phyloP scores from a whole-genome alignment of 2,797 vertebrate species.

The Notolabrus celidotus region DNA sequence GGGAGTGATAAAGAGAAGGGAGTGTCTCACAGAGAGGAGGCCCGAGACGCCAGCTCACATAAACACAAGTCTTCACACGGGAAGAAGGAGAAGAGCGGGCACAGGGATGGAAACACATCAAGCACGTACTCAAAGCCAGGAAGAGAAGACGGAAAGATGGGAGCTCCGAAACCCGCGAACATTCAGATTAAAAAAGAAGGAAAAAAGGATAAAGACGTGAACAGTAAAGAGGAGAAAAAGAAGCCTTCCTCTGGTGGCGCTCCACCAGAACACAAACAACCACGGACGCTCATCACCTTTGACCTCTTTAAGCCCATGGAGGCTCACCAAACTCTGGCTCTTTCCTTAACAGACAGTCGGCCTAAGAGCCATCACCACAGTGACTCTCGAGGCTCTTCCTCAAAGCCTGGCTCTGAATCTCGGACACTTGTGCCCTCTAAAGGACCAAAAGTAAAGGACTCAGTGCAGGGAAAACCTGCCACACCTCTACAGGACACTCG shows the following conservation, averaged over 20 bases:
- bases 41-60: slow-evolving; percentile 58
- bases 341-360: slow-evolving; percentile 84
- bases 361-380: slow-evolving; percentile 78
- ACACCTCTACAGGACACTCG: slow-evolving; percentile 86
- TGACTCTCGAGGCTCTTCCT: slow-evolving; percentile 83
- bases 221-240: slow-evolving; percentile 82
- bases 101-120: slow-evolving; percentile 53
- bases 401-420: slow-evolving; percentile 82
- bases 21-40: slow-evolving; percentile 70
- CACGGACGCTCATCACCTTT: slow-evolving; percentile 82
- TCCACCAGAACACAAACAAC: slow-evolving; percentile 77
- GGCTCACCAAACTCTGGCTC: slow-evolving; percentile 73
- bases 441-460: slow-evolving; percentile 89
- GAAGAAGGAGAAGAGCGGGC: slow-evolving; percentile 80
- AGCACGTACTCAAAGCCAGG: slow-evolving; percentile 41
- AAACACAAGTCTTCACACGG: slow-evolving; percentile 78
- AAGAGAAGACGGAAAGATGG: slow-evolving; percentile 67
- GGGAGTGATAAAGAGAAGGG: slow-evolving; percentile 60
- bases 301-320: slow-evolving; percentile 84
- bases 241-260: slow-evolving; percentile 77
- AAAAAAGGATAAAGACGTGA: slow-evolving; percentile 72
- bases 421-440: slow-evolving; percentile 77
- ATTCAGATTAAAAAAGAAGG: slow-evolving; percentile 71
- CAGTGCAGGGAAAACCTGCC: slow-evolving; percentile 80
- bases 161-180: slow-evolving; percentile 41